Percentiles rank a stretch among this genome's conserved stretches.
These are phyloP conservation scores for Marmota flaviventris DNA, from an alignment of 2,113 vertebrate species.

Conservation along the genomic window DNA sequence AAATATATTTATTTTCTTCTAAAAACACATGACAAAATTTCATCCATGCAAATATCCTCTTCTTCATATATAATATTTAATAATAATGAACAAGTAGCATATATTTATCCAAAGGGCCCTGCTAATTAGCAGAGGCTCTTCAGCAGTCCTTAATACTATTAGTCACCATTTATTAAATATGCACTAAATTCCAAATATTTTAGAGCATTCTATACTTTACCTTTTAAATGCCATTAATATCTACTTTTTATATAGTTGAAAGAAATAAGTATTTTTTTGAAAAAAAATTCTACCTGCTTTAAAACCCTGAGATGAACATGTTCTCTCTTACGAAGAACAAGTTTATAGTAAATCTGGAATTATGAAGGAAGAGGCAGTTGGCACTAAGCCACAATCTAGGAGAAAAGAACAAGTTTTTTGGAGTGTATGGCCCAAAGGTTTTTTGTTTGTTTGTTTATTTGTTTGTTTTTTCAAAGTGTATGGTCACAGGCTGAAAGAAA, in stretches of 20 bases:
- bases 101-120: background rate
- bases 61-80: background rate
- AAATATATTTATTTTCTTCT: background rate
- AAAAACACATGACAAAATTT: background rate
- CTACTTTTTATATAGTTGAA: background rate
- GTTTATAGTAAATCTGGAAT: background rate
- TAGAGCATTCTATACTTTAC: background rate
- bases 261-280: background rate
- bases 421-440: background rate
- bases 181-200: background rate
- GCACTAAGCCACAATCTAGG: background rate
- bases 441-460: no score
- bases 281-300: background rate
- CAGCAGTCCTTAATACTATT: background rate
- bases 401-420: background rate
- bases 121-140: background rate
- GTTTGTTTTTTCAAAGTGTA: background rate
- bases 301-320: background rate
- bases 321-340: background rate
- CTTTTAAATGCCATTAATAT: background rate
- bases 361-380: background rate
- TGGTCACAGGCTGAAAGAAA: background rate
- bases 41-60: background rate
- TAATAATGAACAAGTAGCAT: background rate
- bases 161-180: background rate